Evolutionary conservation across 2,113 vertebrate genomes (phyloP), one percentile per base, ranked within the genome.

Genomic region (Labeo catla): DNA sequence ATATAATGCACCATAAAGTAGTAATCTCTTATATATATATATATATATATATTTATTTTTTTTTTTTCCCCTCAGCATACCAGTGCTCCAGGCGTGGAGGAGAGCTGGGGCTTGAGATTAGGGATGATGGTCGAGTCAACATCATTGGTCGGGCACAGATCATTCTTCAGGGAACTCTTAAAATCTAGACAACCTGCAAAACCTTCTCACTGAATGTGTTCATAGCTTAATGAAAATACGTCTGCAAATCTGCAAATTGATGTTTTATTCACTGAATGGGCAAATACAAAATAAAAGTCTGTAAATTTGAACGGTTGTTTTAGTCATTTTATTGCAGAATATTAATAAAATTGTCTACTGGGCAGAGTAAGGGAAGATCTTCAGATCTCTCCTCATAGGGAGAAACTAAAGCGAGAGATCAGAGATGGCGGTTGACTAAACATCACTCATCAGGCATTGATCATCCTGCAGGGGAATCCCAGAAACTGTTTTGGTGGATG

Each of bases 11-110:
- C 8, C 8, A 49, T 8, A 49, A 49, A 8, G 1, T 39, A 39
- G 4, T 49, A 49, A 8, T 59, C 10, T 57, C 28, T n/a, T n/a
- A n/a, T n/a, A n/a, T n/a, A n/a, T n/a, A n/a, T n/a, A n/a, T n/a
- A n/a, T n/a, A n/a, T n/a, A n/a, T n/a, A n/a, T n/a, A n/a, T 6
- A 39, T 39, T 39, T 39, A 4, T 39, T 39, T 39, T 39, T 39
- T 2, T 39, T 39, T 39, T 39, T 39, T 39, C 8, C 49, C n/a
- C n/a, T 72, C 65, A 99, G 98, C 97, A 7, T 97, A 95, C 90
- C 97, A 98, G 81, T 97, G 97, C 91, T 99, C 97, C 50, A 59
- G 2, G 43, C 95, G 97, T 21, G 97, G 97, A 7, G 97, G 98
- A 66, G 95, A 96, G 84, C 86, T 98, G 91, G 90, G 94, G 88